phyloP scores from a whole-genome alignment of 2,113 vertebrate species.

The Marmota monax region DNA sequence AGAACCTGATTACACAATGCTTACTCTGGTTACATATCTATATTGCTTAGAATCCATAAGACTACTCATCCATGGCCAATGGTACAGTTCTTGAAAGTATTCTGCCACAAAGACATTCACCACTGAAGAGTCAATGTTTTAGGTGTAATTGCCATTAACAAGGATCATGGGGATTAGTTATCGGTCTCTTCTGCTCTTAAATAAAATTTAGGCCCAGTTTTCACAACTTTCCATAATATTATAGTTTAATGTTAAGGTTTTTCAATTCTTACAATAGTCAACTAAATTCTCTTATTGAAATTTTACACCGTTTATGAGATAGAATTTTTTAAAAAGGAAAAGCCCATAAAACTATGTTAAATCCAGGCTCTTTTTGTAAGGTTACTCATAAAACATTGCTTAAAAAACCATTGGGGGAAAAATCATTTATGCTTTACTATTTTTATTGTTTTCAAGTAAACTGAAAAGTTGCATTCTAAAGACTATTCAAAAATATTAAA shows the following conservation, averaged over 20 bases:
- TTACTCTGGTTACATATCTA: background rate
- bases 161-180: background rate
- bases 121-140: background rate
- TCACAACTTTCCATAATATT: background rate
- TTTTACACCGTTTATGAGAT: background rate
- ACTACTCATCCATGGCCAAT: background rate
- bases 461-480: background rate
- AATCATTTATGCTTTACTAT: background rate
- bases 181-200: background rate
- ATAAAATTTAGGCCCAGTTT: background rate
- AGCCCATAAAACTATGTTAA: background rate
- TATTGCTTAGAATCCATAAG: background rate
- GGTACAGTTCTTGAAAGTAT: background rate
- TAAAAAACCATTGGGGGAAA: background rate
- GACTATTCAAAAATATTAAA: background rate
- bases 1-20: background rate
- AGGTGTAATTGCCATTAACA: background rate
- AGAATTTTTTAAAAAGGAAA: slow-evolving; percentile 2
- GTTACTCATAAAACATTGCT: slow-evolving; percentile 26
- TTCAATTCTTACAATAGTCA: slow-evolving; percentile 23
- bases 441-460: slow-evolving; percentile 31
- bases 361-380: background rate
- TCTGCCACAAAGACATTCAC: background rate
- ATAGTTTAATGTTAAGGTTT: background rate
- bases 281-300: background rate